Conservation (phyloP, 2,888 invertebrate genomes). For the Onthophagus sagittarius region DNA sequence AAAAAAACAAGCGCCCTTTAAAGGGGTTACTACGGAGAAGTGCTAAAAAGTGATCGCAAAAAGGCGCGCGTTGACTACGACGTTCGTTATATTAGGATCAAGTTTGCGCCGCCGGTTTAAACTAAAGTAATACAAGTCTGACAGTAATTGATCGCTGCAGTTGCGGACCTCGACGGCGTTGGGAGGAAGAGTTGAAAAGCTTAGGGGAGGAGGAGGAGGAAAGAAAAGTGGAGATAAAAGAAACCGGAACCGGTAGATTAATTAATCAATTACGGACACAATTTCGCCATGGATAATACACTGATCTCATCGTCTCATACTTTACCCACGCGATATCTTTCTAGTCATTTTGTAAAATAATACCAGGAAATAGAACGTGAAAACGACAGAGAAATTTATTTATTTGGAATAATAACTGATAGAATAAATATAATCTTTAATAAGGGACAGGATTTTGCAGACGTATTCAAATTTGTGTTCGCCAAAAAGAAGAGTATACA, state of each 20-base stretch:
- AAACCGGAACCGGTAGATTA: background rate
- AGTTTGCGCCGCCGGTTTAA: slow-evolving; percentile 40
- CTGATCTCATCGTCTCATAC: background rate
- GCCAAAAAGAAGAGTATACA: too few species aligned
- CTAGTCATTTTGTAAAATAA: background rate
- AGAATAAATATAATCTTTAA: too few species aligned
- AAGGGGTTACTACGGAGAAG: background rate
- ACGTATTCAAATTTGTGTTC: too few species aligned
- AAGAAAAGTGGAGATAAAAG: background rate
- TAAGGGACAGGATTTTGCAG: too few species aligned
- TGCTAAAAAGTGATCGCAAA: background rate
- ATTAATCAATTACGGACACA: background rate
- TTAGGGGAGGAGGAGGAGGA: background rate
- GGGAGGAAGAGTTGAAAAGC: background rate
- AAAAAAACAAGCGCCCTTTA: background rate
- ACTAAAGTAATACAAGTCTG: slow-evolving; percentile 35
- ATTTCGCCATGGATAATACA: background rate
- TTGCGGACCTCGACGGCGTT: background rate
- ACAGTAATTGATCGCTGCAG: slow-evolving; percentile 42
- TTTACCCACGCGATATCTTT: background rate
- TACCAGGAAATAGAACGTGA: too few species aligned
- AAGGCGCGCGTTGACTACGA: background rate
- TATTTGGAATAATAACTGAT: too few species aligned
- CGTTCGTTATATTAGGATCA: slow-evolving; percentile 34
- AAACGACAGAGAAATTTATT: too few species aligned